A percentile compares a stretch with the other conserved stretches of the same genome.
Evolutionary conservation across 2,888 invertebrate genomes (phyloP).

Genomic region (Amblyjoppa proteus): DNA sequence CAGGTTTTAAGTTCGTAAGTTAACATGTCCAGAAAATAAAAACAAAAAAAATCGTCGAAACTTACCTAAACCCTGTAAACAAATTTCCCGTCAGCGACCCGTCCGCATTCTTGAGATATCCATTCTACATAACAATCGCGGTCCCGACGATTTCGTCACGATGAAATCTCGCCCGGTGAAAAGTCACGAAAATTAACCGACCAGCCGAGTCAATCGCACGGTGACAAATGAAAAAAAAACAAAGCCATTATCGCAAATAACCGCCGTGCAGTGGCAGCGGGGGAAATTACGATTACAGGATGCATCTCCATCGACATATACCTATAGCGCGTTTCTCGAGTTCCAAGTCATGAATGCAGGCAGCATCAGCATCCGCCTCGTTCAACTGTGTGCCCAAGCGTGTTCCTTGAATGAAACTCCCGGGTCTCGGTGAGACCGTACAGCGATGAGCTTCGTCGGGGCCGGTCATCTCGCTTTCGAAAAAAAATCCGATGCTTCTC

Average conservation of each 20-base stretch:
- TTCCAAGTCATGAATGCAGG: constrained; percentile 63
- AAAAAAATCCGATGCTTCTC: constrained; percentile 37
- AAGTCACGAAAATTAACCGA: background rate
- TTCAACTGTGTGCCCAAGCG: constrained; percentile 56
- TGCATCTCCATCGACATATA: constrained; percentile 39
- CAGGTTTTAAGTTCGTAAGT: background rate
- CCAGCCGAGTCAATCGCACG: background rate
- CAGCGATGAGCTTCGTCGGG: constrained; percentile 48
- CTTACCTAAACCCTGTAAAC: background rate
- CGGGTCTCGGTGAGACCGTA: constrained; percentile 54
- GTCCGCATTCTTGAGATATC: no score
- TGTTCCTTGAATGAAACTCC: constrained; percentile 71
- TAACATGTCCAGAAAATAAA: background rate
- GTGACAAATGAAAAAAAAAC: background rate
- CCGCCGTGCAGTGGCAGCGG: background rate
- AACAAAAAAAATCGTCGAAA: background rate
- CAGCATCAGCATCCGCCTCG: constrained; percentile 63
- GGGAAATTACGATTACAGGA: constrained; percentile 39
- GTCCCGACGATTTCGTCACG: background rate
- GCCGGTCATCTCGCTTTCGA: constrained; percentile 57
- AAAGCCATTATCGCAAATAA: background rate
- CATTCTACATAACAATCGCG: background rate
- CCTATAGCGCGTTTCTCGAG: constrained; percentile 38
- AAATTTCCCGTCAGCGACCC: background rate
- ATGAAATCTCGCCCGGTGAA: background rate